Evolutionary conservation across 2,797 vertebrate species (phyloP), one percentile per base, ranked within the genome.

Genomic region (Steatocranus sp.): DNA sequence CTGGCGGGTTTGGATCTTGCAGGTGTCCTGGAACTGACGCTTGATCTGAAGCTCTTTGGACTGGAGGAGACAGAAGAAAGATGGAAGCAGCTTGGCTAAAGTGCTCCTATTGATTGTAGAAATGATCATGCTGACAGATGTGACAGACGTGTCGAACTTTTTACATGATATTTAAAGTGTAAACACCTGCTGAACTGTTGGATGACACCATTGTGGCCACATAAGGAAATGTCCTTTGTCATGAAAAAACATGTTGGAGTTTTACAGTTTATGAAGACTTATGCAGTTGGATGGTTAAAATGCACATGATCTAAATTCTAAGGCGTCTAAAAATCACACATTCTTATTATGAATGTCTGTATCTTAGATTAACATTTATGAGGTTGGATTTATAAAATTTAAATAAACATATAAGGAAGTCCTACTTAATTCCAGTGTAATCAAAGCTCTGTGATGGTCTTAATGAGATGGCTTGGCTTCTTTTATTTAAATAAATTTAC

Each of bases 41-140:
- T 98, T 98, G 83, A 98, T 98, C 97, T 98, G 98, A 89, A 98
- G 96, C 95, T 98, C 98, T 96, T 98, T 98, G 84, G 97, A 98
- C 97, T 98, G 93, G 50, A 89, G 87, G 86, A 86, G 84, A 94
- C 83, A 92, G 79, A 87, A 84, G 82, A 89, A 81, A 94, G 75
- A 87, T 75, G 80, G 81, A 89, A 50, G 82, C 86, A 87, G 84
- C 90, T 87, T 83, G 90, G 88, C 94, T 46, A 70, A 91, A 89
- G 91, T 15, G 83, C 90, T 84, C 87, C 81, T 49, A 63, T 18
- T 80, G 27, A 54, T 63, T 78, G 15, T 50, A 49, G 38, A 34
- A 74, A 18, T 23, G 6, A 38, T 53, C 27, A 14, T 18, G 43
- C 7, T 8, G 43, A 49, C 25, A 73, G 41, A 46, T 18, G 9